A percentile compares a stretch with the other conserved stretches of the same genome.
Conservation (phyloP, 2,113 vertebrate species). For the Callocephalon fimbriatum region DNA sequence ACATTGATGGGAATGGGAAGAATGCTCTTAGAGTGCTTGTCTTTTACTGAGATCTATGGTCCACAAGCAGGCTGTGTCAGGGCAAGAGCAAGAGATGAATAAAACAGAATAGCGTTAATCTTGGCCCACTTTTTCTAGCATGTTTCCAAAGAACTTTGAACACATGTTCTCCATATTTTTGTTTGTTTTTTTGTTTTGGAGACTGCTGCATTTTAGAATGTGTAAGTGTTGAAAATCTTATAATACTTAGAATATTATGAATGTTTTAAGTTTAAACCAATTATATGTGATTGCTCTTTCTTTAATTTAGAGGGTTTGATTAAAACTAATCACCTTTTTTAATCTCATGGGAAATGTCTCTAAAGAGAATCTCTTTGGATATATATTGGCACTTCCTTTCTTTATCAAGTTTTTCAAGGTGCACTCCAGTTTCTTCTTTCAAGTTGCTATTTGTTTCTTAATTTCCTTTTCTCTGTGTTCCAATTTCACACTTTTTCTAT, state of each 20-base stretch:
- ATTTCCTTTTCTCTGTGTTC: not conserved
- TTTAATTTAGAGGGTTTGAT: not conserved
- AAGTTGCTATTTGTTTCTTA: not conserved
- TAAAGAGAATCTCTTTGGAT: not conserved
- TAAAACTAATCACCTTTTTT: not conserved
- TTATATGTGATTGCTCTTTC: not conserved
- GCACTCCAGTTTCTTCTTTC: not conserved
- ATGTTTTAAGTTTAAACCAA: not conserved
- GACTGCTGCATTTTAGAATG: not conserved
- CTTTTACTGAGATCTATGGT: not conserved
- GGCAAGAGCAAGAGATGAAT: not conserved
- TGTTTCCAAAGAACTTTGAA: not conserved
- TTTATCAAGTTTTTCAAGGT: not conserved
- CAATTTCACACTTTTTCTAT: not conserved
- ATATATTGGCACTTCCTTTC: not conserved
- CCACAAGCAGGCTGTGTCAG: not conserved
- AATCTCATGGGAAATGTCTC: not conserved
- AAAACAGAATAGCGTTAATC: not conserved
- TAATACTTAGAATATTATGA: not conserved
- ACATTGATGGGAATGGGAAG: not conserved
- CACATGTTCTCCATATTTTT: accelerated
- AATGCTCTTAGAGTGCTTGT: not conserved
- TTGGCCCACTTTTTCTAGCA: not conserved
- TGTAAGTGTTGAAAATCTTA: not conserved
- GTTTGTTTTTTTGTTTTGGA: not conserved